These are phyloP conservation scores for Zoroaster sp. DNA, from an alignment of 53 echinoderm and acorn worm species.

Conservation along the genomic window DNA sequence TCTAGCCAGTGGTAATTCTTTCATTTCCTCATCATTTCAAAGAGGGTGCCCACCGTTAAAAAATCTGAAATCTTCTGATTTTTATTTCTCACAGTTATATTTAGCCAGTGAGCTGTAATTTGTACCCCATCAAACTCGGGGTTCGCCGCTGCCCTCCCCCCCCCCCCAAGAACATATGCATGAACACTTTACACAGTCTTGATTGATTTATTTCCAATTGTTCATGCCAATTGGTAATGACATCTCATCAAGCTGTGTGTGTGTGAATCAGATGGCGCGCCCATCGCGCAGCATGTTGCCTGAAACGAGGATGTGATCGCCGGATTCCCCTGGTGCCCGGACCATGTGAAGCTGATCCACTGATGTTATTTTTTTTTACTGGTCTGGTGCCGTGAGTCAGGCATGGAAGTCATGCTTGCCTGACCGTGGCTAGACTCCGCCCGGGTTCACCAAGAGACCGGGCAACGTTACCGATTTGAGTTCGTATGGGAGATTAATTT, in stretches of 20 bases:
- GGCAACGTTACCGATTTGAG: background rate
- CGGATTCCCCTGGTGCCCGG: background rate
- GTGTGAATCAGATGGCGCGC: background rate
- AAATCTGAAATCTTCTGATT: background rate
- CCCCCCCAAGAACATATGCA: background rate
- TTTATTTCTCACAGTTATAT: background rate
- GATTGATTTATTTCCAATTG: background rate
- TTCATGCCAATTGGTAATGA: background rate
- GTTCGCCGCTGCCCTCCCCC: background rate
- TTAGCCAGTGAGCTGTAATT: background rate
- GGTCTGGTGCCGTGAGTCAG: conserved; percentile 25
- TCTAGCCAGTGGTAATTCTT: background rate
- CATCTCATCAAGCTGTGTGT: background rate
- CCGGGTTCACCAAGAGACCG: background rate
- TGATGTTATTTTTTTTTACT: background rate
- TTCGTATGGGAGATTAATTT: conserved; percentile 4
- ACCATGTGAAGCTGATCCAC: background rate
- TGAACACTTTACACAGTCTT: background rate
- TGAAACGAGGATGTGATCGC: background rate
- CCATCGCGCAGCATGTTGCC: background rate
- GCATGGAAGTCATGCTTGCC: conserved; percentile 42
- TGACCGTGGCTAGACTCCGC: conserved; percentile 23
- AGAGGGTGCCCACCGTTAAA: no score
- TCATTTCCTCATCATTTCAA: background rate
- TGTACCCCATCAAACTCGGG: background rate